Conservation (phyloP, 2,888 invertebrate genomes). For the Andrena camellia region DNA sequence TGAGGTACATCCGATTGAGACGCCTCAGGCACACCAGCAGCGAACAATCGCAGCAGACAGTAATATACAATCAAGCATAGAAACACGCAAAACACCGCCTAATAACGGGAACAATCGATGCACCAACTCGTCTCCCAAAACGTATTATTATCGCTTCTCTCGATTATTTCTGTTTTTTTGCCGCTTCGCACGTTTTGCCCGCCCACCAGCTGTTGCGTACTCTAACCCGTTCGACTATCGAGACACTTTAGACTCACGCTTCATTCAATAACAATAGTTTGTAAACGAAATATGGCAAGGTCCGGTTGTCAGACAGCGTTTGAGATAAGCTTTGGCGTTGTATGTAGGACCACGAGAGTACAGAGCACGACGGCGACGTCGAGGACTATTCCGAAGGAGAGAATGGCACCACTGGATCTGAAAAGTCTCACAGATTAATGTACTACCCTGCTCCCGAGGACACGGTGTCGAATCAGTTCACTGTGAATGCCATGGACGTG, state of each 20-base stretch:
- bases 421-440: conserved; percentile 88
- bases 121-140: not conserved
- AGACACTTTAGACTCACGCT: conserved; percentile 39
- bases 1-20: conserved; percentile 86
- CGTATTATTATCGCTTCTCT: conserved; percentile 26
- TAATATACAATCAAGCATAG: conserved; percentile 16
- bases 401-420: conserved; percentile 89
- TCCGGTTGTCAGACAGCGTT: not conserved
- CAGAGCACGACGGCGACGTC: conserved; percentile 94
- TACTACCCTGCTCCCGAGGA: conserved; percentile 91
- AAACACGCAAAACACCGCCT: not conserved
- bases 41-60: conserved; percentile 27
- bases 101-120: not conserved
- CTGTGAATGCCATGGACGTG: conserved; percentile 95
- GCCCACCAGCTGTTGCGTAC: conserved; percentile 6
- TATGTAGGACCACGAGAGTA: conserved; percentile 87
- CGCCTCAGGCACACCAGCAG: conserved; percentile 36
- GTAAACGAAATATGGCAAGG: not conserved
- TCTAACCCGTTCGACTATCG: conserved; percentile 17
- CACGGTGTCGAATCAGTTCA: conserved; percentile 90
- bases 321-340: not conserved
- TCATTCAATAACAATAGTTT: conserved; percentile 20
- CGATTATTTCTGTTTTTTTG: conserved; percentile 15
- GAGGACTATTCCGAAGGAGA: conserved; percentile 94
- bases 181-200: conserved; percentile 10